Evolutionary conservation across 2,888 invertebrate genomes (phyloP).

Genomic region (Napeogenes sylphis): DNA sequence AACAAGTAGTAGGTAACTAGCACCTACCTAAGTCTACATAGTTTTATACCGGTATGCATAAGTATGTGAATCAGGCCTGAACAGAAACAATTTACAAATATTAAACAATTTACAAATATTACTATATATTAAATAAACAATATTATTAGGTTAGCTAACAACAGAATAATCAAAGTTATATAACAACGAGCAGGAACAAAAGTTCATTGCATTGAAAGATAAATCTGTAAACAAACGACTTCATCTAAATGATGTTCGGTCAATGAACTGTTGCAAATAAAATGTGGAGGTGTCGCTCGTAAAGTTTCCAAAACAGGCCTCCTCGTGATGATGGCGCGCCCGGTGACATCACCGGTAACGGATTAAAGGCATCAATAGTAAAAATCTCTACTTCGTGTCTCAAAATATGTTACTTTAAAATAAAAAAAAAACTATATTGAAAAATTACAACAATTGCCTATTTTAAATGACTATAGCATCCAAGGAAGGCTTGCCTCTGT

Average conservation of each 20-base stretch:
- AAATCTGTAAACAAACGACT: slow-evolving; percentile 40
- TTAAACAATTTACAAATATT: no score
- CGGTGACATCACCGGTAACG: slow-evolving; percentile 63
- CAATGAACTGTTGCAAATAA: slow-evolving; percentile 65
- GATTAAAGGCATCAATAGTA: slow-evolving; percentile 45
- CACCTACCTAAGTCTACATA: no score
- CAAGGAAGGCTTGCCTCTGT: slow-evolving; percentile 66
- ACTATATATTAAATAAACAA: no score
- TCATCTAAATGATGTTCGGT: slow-evolving; percentile 49
- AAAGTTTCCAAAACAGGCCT: slow-evolving; percentile 69
- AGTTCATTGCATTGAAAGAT: slow-evolving; percentile 47
- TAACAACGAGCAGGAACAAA: slow-evolving; percentile 31
- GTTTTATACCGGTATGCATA: no score
- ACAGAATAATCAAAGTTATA: slow-evolving; percentile 1
- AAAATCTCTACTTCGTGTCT: slow-evolving; percentile 45
- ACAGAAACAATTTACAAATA: no score
- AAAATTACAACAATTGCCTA: slow-evolving; percentile 60
- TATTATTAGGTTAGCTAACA: no score
- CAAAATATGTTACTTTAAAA: slow-evolving; percentile 51
- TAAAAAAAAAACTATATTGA: slow-evolving; percentile 57
- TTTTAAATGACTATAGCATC: slow-evolving; percentile 54
- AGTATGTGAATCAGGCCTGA: no score
- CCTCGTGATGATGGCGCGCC: slow-evolving; percentile 55
- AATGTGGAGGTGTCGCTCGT: slow-evolving; percentile 71
- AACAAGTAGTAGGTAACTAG: no score